phyloP scores from a whole-genome alignment of 2,888 invertebrate species.

The Drosophila yooni region DNA sequence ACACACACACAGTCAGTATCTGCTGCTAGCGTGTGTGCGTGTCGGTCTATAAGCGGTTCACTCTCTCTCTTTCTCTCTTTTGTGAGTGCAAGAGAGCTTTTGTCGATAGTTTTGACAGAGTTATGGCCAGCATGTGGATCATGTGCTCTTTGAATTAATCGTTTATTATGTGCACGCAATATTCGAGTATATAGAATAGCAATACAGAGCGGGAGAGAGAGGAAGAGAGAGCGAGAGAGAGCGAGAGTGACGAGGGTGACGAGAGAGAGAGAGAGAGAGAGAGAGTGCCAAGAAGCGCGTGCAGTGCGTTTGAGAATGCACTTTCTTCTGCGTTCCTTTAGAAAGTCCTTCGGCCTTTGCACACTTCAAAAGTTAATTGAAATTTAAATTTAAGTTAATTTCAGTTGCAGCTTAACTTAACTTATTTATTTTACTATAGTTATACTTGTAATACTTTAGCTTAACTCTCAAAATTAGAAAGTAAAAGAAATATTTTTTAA shows the following conservation, averaged over 20 bases:
- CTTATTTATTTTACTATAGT: too few relatives aligned
- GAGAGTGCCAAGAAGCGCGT: not conserved
- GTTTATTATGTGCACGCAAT: not conserved
- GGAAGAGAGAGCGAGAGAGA: not conserved
- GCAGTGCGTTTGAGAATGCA: not conserved
- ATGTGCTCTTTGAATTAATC: conserved; percentile 32
- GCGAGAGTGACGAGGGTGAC: not conserved
- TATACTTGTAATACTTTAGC: too few relatives aligned
- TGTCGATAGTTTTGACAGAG: conserved; percentile 7
- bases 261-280: not conserved
- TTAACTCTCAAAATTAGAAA: too few relatives aligned
- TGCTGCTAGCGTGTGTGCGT: conserved; percentile 2
- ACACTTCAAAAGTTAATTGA: not conserved
- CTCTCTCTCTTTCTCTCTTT: conserved; percentile 3
- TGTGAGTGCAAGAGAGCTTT: conserved; percentile 9
- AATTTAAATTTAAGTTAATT: not conserved
- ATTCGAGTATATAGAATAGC: not conserved
- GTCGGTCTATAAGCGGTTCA: not conserved
- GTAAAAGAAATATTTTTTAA: not conserved
- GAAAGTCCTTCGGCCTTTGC: conserved; percentile 2
- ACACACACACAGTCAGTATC: conserved; percentile 14
- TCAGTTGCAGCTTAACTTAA: not conserved
- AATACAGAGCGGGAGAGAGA: not conserved
- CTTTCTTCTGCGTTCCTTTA: not conserved
- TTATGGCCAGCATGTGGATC: conserved; percentile 10